These are phyloP conservation scores for Willisornis vidua DNA, from an alignment of 2,113 vertebrate genomes.

Conservation along the genomic window DNA sequence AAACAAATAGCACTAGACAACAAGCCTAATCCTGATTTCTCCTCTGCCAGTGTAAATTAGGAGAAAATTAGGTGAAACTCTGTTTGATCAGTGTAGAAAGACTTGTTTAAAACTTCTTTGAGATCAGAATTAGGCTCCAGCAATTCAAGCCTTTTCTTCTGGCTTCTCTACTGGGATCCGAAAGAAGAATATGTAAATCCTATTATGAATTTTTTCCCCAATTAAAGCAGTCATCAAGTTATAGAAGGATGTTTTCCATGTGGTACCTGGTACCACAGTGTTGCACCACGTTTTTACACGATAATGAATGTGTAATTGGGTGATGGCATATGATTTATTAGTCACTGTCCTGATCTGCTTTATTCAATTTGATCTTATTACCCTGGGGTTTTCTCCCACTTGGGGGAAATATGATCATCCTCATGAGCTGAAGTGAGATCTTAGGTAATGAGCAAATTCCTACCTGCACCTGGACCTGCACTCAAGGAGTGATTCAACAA, in stretches of 20 bases:
- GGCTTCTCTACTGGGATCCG: background rate
- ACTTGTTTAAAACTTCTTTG: constrained; percentile 52
- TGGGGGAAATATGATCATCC: background rate
- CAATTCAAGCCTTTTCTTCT: constrained; percentile 28
- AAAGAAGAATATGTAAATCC: constrained; percentile 28
- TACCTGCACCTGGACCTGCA: background rate
- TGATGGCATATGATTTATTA: background rate
- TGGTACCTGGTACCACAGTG: background rate
- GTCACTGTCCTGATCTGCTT: background rate
- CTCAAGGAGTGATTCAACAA: background rate
- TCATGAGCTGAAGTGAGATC: background rate
- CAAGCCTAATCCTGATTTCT: constrained; percentile 68
- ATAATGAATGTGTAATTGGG: background rate
- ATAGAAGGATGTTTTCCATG: background rate
- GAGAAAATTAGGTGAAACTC: constrained; percentile 64
- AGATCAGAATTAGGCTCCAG: constrained; percentile 37
- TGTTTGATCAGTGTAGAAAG: constrained; percentile 49
- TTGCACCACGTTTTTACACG: fast-evolving
- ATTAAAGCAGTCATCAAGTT: constrained; percentile 9
- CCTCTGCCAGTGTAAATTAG: constrained; percentile 63
- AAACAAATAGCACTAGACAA: constrained; percentile 69
- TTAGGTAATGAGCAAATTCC: background rate
- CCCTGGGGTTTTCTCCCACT: background rate
- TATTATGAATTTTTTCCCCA: constrained; percentile 42
- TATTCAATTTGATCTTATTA: background rate